Conservation (phyloP, 92 coral and sea anemone genomes). For the Blastomussa wellsi region DNA sequence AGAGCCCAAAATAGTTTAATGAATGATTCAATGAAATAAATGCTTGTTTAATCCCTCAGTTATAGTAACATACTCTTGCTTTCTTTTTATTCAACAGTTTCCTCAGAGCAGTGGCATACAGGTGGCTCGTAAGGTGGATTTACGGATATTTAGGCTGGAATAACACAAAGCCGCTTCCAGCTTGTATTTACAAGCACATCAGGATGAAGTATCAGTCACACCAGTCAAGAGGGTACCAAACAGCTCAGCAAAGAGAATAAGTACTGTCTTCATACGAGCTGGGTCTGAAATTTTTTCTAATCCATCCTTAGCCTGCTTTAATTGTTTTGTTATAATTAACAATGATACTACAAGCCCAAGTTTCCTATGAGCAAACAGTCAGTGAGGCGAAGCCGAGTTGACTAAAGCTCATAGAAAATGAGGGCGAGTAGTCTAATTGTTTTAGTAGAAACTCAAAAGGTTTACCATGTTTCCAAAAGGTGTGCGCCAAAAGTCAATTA, state of each 20-base stretch:
- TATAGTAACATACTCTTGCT: neutral
- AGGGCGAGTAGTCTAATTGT: too few relatives aligned
- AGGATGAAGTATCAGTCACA: slow-evolving; percentile 23
- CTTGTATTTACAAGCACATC: slow-evolving; percentile 60
- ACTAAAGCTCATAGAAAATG: too few relatives aligned
- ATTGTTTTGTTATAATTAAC: neutral
- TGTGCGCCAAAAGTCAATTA: too few relatives aligned
- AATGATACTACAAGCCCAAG: too few relatives aligned
- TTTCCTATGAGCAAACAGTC: too few relatives aligned
- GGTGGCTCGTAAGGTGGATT: slow-evolving; percentile 49
- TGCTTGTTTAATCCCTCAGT: too few relatives aligned
- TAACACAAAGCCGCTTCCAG: slow-evolving; percentile 55
- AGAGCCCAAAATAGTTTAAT: neutral
- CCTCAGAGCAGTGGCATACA: slow-evolving; percentile 49
- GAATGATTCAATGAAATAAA: neutral
- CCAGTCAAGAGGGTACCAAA: slow-evolving; percentile 12
- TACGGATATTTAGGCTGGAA: slow-evolving; percentile 60
- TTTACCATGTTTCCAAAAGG: too few relatives aligned
- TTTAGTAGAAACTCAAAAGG: too few relatives aligned
- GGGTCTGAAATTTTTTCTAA: too few relatives aligned
- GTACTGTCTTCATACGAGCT: neutral
- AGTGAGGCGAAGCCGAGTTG: too few relatives aligned
- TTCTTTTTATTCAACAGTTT: slow-evolving; percentile 21
- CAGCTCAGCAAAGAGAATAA: neutral
- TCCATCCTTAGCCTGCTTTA: neutral